These are phyloP conservation scores for Amblyraja radiata DNA, from an alignment of 2,797 vertebrate species.

Conservation along the genomic window DNA sequence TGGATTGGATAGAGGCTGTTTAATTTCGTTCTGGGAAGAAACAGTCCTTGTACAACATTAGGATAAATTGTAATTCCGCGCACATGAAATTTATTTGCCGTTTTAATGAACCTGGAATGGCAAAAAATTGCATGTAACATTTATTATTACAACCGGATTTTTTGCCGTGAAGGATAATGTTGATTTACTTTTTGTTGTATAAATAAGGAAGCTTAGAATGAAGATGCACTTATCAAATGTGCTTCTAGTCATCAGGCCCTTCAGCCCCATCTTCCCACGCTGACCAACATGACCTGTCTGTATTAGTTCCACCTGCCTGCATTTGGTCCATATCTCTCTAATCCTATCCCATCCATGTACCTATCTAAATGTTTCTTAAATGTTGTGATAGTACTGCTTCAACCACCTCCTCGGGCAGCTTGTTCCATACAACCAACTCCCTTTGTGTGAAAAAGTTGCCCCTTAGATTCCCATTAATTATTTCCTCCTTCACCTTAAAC, in stretches of 20 bases:
- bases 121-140: neutral
- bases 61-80: neutral
- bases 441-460: too few species aligned
- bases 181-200: neutral
- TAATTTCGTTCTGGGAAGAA: neutral
- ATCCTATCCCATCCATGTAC: too few species aligned
- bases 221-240: neutral
- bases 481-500: too few species aligned
- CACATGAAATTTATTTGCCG: neutral
- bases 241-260: neutral
- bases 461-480: too few species aligned
- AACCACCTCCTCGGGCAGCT: too few species aligned
- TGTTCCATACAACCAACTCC: too few species aligned
- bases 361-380: too few species aligned
- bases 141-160: neutral
- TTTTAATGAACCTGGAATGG: neutral
- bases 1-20: neutral
- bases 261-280: too few species aligned
- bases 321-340: too few species aligned
- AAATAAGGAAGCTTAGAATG: neutral
- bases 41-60: neutral
- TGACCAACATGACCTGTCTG: too few species aligned
- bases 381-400: too few species aligned
- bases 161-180: neutral
- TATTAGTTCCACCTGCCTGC: too few species aligned